phyloP scores from a whole-genome alignment of 1,140 invertebrate genomes.

The Leptinotarsa defecta region DNA sequence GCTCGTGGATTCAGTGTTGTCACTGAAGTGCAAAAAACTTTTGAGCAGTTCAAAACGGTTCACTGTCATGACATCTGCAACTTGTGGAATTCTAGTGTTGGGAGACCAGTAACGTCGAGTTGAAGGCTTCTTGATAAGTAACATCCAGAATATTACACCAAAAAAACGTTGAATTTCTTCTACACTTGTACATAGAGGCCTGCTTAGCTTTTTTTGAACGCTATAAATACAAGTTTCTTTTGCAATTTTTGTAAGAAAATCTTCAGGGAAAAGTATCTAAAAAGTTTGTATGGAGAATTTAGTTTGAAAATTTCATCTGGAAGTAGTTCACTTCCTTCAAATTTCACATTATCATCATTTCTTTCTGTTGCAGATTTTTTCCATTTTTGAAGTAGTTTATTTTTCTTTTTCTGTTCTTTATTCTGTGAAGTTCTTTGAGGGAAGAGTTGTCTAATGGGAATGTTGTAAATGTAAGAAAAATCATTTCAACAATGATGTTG shows the following conservation, averaged over 20 bases:
- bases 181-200: background rate
- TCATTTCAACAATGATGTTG: no score
- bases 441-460: background rate
- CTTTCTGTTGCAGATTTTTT: background rate
- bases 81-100: conserved; percentile 3
- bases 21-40: background rate
- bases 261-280: conserved; percentile 17
- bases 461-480: background rate
- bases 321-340: background rate
- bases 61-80: conserved; percentile 38
- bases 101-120: conserved; percentile 15
- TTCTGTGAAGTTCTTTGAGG: background rate
- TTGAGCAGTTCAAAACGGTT: conserved; percentile 24
- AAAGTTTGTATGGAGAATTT: conserved; percentile 3
- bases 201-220: conserved; percentile 8
- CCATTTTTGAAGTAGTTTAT: background rate
- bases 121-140: conserved; percentile 19
- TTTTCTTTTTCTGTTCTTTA: background rate
- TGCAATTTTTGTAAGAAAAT: background rate
- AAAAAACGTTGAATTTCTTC: conserved; percentile 24
- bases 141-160: conserved; percentile 10
- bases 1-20: background rate
- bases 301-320: background rate
- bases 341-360: background rate
- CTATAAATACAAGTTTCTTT: background rate